Conservation (phyloP, 1,140 invertebrate species). For the Eubasilissa regina region DNA sequence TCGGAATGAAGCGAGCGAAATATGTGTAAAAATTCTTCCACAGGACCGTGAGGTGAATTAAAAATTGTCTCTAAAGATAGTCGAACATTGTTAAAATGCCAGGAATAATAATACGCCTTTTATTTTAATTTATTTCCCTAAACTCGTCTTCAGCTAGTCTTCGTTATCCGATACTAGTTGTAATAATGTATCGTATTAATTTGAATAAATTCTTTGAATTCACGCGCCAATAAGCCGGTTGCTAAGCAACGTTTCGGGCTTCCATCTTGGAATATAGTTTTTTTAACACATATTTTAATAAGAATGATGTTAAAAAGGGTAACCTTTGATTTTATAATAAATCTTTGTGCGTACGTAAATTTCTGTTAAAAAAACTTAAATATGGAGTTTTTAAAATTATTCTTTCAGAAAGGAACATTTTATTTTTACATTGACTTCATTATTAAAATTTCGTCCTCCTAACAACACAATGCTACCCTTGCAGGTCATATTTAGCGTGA, state of each 20-base stretch:
- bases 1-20: neutral
- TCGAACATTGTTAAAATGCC: too few relatives aligned
- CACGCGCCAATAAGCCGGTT: slow-evolving; percentile 1
- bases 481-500: too few relatives aligned
- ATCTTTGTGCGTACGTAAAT: too few relatives aligned
- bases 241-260: neutral
- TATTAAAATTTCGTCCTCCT: too few relatives aligned
- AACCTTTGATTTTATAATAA: too few relatives aligned
- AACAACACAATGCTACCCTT: too few relatives aligned
- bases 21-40: neutral
- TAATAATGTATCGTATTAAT: neutral
- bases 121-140: neutral
- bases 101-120: neutral
- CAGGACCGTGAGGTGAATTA: neutral
- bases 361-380: too few relatives aligned
- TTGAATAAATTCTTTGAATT: neutral
- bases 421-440: too few relatives aligned
- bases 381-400: too few relatives aligned
- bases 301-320: too few relatives aligned
- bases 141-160: neutral
- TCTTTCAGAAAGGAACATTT: too few relatives aligned
- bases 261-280: neutral
- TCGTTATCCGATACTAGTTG: neutral
- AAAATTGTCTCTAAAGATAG: neutral
- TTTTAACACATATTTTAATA: too few relatives aligned